Percentiles rank a stretch among this genome's conserved stretches.
These are phyloP conservation scores for Heterotis niloticus DNA, from an alignment of 2,113 vertebrate species.

Conservation along the genomic window DNA sequence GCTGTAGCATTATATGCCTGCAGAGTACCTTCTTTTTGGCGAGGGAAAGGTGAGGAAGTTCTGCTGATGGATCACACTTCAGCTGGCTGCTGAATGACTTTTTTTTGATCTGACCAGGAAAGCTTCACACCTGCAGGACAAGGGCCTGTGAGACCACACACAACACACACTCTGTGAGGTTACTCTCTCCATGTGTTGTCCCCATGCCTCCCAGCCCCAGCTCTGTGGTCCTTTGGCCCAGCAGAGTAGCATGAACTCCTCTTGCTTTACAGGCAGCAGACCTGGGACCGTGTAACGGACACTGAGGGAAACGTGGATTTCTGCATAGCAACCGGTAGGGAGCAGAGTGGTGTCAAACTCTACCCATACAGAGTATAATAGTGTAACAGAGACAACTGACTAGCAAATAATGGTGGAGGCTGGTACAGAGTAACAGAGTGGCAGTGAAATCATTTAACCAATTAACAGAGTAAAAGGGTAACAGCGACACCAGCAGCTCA, in stretches of 20 bases:
- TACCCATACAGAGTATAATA: background rate
- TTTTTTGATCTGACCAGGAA: background rate
- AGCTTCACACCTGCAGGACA: constrained; percentile 8
- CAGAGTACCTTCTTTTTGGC: constrained; percentile 5
- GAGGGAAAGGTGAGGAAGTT: background rate
- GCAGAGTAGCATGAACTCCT: constrained; percentile 7
- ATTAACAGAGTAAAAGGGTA: too few relatives aligned
- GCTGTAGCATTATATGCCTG: too few relatives aligned
- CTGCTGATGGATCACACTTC: background rate
- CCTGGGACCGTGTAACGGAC: background rate
- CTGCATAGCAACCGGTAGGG: background rate
- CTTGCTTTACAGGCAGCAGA: background rate
- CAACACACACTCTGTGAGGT: too few relatives aligned
- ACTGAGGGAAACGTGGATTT: background rate
- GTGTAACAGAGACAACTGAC: too few relatives aligned
- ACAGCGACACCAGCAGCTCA: too few relatives aligned
- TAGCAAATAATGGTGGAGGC: too few relatives aligned
- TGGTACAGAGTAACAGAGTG: too few relatives aligned
- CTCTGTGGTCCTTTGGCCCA: background rate
- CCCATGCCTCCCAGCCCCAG: background rate
- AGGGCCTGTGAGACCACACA: too few relatives aligned
- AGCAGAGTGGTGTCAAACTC: background rate
- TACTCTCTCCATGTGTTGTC: too few relatives aligned
- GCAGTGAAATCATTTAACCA: too few relatives aligned
- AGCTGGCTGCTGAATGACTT: background rate